Percentiles rank a stretch among this genome's conserved stretches.
Evolutionary conservation across 2,113 vertebrate genomes (phyloP).

Genomic region (Bubo bubo): DNA sequence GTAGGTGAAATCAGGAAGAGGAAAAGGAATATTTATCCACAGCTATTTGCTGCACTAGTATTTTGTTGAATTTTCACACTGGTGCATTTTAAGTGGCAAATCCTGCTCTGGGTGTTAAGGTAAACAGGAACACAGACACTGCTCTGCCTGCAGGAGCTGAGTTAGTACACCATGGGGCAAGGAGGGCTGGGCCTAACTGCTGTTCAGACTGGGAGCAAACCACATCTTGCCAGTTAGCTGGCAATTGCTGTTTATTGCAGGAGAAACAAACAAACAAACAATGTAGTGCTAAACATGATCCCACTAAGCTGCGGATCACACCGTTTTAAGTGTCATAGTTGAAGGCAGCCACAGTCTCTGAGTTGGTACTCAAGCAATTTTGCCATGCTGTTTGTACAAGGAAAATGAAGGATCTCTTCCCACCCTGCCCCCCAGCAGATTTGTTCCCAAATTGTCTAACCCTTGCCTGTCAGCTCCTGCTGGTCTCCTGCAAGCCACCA

Average conservation of each 20-base stretch:
- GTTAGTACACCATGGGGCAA: background rate
- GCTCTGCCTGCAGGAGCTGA: background rate
- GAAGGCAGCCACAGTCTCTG: background rate
- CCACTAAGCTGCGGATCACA: rapidly evolving
- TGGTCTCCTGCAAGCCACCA: background rate
- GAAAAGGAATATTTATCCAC: background rate
- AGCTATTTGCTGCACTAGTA: background rate
- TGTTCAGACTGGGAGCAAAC: background rate
- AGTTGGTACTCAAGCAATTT: background rate
- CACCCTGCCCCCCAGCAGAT: background rate
- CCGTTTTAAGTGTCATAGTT: background rate
- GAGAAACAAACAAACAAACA: background rate
- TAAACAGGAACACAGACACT: background rate
- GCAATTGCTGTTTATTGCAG: background rate
- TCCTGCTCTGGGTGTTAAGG: background rate
- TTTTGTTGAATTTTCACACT: background rate
- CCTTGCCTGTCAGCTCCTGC: background rate
- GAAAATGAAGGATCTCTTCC: background rate
- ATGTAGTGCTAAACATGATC: background rate
- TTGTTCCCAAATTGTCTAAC: background rate
- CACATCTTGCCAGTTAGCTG: background rate
- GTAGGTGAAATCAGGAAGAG: background rate
- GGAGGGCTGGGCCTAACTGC: background rate
- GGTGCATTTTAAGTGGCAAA: background rate
- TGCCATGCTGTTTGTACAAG: background rate